phyloP scores from a whole-genome alignment of 2,888 invertebrate genomes.

The Lasius fuliginosus region DNA sequence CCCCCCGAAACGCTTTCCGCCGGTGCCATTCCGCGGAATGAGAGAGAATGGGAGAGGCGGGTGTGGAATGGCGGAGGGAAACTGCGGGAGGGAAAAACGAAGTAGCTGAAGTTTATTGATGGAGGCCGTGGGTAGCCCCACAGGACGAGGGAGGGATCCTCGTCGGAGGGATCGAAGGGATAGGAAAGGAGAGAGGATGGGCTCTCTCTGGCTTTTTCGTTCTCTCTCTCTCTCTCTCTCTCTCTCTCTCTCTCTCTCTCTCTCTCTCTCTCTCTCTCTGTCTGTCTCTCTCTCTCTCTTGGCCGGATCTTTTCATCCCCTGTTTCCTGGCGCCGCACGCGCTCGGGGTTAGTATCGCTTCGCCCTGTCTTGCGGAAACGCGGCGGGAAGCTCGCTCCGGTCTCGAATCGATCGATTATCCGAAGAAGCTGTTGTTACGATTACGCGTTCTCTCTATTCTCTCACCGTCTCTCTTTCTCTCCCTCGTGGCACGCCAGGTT shows the following conservation, averaged over 20 bases:
- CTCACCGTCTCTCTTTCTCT: not conserved
- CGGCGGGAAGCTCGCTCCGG: constrained; percentile 47
- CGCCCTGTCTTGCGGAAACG: constrained; percentile 52
- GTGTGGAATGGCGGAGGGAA: constrained; percentile 38
- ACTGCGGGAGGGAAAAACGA: constrained; percentile 55
- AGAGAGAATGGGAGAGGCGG: constrained; percentile 52
- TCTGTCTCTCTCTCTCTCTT: not conserved
- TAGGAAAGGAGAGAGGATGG: constrained; percentile 23
- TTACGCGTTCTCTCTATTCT: constrained; percentile 45
- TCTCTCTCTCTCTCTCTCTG: not conserved
- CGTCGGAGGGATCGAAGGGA: constrained; percentile 47
- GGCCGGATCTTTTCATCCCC: constrained; percentile 51
- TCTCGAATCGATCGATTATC: constrained; percentile 57
- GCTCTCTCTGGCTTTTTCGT: constrained; percentile 34
- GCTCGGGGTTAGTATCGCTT: constrained; percentile 52
- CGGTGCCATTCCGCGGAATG: constrained; percentile 54
- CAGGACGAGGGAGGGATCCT: constrained; percentile 44
- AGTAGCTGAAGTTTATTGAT: constrained; percentile 58
- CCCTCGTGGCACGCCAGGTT: constrained; percentile 46
- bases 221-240: not conserved
- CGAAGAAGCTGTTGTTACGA: constrained; percentile 58
- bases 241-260: not conserved
- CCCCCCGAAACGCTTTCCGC: constrained; percentile 47
- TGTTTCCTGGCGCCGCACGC: constrained; percentile 50
- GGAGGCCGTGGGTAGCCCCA: constrained; percentile 55